Conservation (phyloP, 2,113 vertebrate species). For the Pampusana beccarii region DNA sequence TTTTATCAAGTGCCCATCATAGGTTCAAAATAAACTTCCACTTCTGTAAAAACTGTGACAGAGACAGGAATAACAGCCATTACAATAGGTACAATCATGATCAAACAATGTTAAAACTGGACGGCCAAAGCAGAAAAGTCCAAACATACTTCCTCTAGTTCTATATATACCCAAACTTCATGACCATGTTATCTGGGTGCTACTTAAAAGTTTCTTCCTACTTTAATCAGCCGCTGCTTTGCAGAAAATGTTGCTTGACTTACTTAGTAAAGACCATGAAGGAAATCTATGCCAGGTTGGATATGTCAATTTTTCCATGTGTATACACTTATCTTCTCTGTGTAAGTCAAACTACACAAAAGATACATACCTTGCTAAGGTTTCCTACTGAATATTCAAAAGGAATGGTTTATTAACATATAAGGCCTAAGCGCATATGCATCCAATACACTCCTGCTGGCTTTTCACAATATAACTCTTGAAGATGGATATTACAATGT, state of each 20-base stretch:
- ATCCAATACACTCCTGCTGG: not conserved
- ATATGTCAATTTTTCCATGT: fast-evolving
- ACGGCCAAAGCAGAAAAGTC: not conserved
- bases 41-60: not conserved
- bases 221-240: not conserved
- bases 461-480: fast-evolving
- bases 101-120: not conserved
- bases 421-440: not conserved
- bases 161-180: not conserved
- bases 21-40: not conserved
- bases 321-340: not conserved
- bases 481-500: not conserved
- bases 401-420: not conserved
- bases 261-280: not conserved
- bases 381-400: not conserved
- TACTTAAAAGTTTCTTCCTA: not conserved
- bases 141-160: not conserved
- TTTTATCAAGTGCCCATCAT: not conserved
- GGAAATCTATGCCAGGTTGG: not conserved
- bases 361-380: fast-evolving
- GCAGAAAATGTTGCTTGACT: not conserved
- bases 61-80: not conserved
- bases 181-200: not conserved
- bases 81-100: not conserved
- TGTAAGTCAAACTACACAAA: not conserved